Evolutionary conservation across 2,797 vertebrate genomes (phyloP), one percentile per base, ranked within the genome.

Genomic region (Myotis vivesi): DNA sequence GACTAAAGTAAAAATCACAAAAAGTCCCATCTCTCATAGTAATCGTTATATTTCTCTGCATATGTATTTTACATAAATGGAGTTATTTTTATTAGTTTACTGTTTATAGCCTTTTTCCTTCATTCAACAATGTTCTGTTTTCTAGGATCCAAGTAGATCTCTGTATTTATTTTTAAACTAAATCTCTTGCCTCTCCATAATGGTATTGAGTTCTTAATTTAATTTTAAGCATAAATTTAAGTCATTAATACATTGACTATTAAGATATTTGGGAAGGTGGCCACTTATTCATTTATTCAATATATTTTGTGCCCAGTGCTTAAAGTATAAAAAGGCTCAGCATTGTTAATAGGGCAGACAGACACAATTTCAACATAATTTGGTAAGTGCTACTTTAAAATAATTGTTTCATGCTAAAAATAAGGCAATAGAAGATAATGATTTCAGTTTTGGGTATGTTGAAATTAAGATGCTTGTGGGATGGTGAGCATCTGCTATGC

Each of bases 191-290:
- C 28, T 28, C 28, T 62, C 59, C 59, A n/a, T 76, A 68, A 80
- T 87, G 25, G 12, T 68, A n/a, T 46, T 89, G 76, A 91, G n/a
- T 79, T 93, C 72, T 64, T 95, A 59, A 71, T 59, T 88, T 85
- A 77, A 85, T 64, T 88, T 94, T 77, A 94, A 89, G 17, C 38
- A 87, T 53, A 72, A 82, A 55, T 86, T 82, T 94, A 79, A 68
- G 8, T 68, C 20, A 44, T 76, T 53, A 71, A 64, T 94, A 49
- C 2, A 76, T 6, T 81, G 68, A 92, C 75, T 94, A 85, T 76
- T 91, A 64, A 93, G 17, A n/a, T 77, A 82, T 66, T 68, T 79
- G n/a, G 38, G 6, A 64, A 86, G n/a, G 4, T 76, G 25, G 5
- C 17, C 30, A 69, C 72, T 90, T 87, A 90, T 38, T 77, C 11